phyloP scores from a whole-genome alignment of 2,113 vertebrate species.

The Phrynosoma platyrhinos region DNA sequence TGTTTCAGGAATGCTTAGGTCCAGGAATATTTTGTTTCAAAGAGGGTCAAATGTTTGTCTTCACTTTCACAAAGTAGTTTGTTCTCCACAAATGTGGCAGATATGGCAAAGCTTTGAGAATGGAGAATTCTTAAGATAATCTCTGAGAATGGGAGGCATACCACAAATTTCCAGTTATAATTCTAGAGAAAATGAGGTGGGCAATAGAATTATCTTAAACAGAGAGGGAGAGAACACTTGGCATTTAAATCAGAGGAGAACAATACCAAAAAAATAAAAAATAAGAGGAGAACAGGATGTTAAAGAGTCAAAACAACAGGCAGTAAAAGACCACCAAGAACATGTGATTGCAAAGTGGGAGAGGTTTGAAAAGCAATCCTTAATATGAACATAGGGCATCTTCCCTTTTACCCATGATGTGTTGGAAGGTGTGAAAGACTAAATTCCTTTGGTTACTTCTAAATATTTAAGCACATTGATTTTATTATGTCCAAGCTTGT shows the following conservation, averaged over 20 bases:
- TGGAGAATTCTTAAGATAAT: too few relatives aligned
- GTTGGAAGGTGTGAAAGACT: background rate
- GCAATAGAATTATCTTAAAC: background rate
- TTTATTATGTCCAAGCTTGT: too few relatives aligned
- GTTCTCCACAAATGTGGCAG: background rate
- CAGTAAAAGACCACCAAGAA: background rate
- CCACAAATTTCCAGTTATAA: background rate
- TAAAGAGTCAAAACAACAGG: background rate
- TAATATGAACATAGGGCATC: background rate
- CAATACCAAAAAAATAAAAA: too few relatives aligned
- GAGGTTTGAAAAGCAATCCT: background rate
- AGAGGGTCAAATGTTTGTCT: background rate
- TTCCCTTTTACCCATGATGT: background rate
- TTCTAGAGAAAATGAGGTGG: background rate
- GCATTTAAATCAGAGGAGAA: background rate
- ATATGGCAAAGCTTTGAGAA: background rate
- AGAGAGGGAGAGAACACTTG: background rate
- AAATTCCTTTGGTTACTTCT: background rate
- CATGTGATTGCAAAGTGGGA: background rate
- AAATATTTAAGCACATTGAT: background rate
- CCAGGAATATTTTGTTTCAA: too few relatives aligned
- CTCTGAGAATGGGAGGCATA: too few relatives aligned
- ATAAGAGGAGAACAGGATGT: too few relatives aligned
- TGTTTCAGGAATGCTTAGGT: too few relatives aligned
- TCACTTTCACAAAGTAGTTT: background rate